Percentiles rank a stretch among this genome's conserved stretches.
phyloP scores from a whole-genome alignment of 2,888 invertebrate genomes.

The Priocnemis perturbator region DNA sequence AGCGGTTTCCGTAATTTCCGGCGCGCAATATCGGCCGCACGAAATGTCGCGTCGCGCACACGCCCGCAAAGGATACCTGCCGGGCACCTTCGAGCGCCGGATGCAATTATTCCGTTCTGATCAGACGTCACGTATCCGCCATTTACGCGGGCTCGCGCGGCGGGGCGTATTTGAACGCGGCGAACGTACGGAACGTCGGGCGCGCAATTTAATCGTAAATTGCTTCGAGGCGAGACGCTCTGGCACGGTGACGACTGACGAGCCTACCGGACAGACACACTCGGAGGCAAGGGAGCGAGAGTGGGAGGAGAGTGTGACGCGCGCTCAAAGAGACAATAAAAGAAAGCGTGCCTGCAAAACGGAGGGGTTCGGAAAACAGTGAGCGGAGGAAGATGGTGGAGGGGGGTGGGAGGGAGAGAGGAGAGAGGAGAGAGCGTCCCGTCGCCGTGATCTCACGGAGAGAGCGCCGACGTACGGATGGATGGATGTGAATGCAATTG shows the following conservation, averaged over 20 bases:
- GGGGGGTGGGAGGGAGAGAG: too few relatives aligned
- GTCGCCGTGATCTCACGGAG: neutral
- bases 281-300: slow-evolving; percentile 2
- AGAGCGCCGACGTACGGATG: neutral
- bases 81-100: slow-evolving; percentile 9
- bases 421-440: too few relatives aligned
- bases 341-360: neutral
- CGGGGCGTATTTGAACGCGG: slow-evolving; percentile 14
- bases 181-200: slow-evolving; percentile 14
- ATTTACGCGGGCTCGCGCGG: slow-evolving; percentile 32
- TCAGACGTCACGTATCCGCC: slow-evolving; percentile 48
- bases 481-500: slow-evolving; percentile 69
- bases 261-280: neutral
- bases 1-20: too few relatives aligned
- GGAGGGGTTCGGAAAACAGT: neutral
- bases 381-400: slow-evolving; percentile 6
- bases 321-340: slow-evolving; percentile 1
- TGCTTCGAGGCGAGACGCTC: slow-evolving; percentile 46
- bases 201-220: slow-evolving; percentile 51
- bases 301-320: neutral
- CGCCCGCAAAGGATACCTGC: neutral
- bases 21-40: too few relatives aligned
- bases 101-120: slow-evolving; percentile 39
- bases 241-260: slow-evolving; percentile 13
- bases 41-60: too few relatives aligned